phyloP scores from a whole-genome alignment of 2,888 invertebrate genomes.

The Drosophila borealis region DNA sequence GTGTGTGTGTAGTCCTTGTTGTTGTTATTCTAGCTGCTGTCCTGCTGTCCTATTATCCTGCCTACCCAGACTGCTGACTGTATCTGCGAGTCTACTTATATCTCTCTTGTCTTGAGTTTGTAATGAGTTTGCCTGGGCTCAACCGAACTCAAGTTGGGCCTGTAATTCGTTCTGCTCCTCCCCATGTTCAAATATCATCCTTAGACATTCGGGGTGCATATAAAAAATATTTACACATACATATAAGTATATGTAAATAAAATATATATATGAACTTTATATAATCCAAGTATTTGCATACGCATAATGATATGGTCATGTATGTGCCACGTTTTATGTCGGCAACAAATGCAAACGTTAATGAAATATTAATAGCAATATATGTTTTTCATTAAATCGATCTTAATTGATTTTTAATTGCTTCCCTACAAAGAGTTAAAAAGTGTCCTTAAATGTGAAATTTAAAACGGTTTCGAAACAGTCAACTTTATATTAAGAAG shows the following conservation, averaged over 20 bases:
- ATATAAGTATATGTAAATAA: not conserved
- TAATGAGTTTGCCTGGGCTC: conserved; percentile 23
- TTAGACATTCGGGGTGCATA: conserved; percentile 8
- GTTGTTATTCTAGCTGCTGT: conserved; percentile 25
- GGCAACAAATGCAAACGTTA: too few relatives aligned
- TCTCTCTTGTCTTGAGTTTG: conserved; percentile 22
- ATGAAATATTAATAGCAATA: too few relatives aligned
- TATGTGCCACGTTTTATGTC: not conserved
- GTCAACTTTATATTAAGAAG: too few relatives aligned
- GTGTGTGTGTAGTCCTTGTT: not conserved
- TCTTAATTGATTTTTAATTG: too few relatives aligned
- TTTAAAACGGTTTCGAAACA: too few relatives aligned
- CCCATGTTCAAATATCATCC: conserved; percentile 14
- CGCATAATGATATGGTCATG: conserved; percentile 3
- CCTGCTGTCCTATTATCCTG: conserved; percentile 28
- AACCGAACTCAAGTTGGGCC: conserved; percentile 11
- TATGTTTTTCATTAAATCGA: too few relatives aligned
- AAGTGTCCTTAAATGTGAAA: too few relatives aligned
- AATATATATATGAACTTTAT: not conserved
- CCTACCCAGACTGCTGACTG: conserved; percentile 7
- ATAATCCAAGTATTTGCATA: not conserved
- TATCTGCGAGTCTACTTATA: conserved; percentile 4
- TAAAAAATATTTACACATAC: conserved; percentile 1
- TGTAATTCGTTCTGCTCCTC: not conserved
- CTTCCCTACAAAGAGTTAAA: too few relatives aligned